Evolutionary conservation across 2,113 vertebrate species (phyloP).

Genomic region (Xyrauchen texanus): DNA sequence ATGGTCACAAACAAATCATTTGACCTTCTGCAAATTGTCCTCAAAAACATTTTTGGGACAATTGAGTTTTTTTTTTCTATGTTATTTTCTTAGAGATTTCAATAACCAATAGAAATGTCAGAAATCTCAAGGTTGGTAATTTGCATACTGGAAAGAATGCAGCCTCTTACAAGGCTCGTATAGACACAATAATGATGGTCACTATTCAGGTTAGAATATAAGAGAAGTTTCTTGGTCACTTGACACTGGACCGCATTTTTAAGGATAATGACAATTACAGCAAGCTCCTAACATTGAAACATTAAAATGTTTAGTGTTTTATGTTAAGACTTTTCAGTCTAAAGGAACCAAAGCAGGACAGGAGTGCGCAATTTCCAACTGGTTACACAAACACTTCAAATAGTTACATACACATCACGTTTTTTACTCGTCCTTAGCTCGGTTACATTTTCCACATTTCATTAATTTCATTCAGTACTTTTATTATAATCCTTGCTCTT

Average conservation of each 20-base stretch:
- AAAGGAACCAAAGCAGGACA: background rate
- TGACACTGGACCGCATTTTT: slow-evolving; percentile 19
- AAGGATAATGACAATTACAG: slow-evolving; percentile 33
- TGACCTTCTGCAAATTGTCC: slow-evolving; percentile 18
- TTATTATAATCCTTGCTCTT: too few relatives aligned
- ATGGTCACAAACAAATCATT: slow-evolving; percentile 6
- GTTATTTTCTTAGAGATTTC: slow-evolving; percentile 16
- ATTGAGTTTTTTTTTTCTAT: background rate
- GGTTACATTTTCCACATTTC: background rate
- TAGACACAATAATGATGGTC: slow-evolving; percentile 14
- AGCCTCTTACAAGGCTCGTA: background rate
- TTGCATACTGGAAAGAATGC: slow-evolving; percentile 22
- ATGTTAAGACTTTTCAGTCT: slow-evolving; percentile 27
- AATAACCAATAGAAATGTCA: slow-evolving; percentile 12
- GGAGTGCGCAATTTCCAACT: background rate
- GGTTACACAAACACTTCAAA: background rate
- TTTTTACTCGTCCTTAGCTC: background rate
- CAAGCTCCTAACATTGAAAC: slow-evolving; percentile 27
- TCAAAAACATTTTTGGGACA: background rate
- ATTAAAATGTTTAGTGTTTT: slow-evolving; percentile 25
- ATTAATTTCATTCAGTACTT: too few relatives aligned
- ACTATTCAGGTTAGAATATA: slow-evolving; percentile 63
- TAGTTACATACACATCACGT: background rate
- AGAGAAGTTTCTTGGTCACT: slow-evolving; percentile 58
- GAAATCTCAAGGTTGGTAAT: slow-evolving; percentile 27